phyloP scores from a whole-genome alignment of 2,113 vertebrate species.

The Junco hyemalis region DNA sequence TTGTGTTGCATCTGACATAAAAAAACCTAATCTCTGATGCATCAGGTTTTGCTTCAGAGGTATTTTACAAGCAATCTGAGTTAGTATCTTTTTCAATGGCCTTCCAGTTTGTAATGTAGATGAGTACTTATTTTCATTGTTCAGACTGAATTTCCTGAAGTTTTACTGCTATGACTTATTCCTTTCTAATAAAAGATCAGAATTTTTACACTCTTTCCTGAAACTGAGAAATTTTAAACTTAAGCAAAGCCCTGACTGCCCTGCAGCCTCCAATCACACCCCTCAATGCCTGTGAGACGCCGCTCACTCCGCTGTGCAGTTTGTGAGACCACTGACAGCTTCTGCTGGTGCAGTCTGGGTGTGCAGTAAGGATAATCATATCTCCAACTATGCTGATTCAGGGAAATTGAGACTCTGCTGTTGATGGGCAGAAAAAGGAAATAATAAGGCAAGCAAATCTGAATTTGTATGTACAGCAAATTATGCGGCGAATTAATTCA shows the following conservation, averaged over 20 bases:
- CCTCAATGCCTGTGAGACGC: background rate
- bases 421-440: background rate
- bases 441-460: background rate
- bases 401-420: background rate
- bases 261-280: background rate
- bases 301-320: rapidly evolving
- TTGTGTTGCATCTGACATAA: background rate
- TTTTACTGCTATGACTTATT: background rate
- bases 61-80: background rate
- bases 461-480: background rate
- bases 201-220: background rate
- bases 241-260: background rate
- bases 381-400: background rate
- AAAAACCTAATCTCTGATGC: background rate
- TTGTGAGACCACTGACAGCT: background rate
- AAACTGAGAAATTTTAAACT: background rate
- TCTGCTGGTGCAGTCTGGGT: background rate
- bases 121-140: background rate
- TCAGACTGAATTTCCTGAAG: background rate
- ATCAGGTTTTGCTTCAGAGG: background rate
- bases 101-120: background rate
- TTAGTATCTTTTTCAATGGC: background rate
- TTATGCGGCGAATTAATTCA: background rate
- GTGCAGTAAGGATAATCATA: rapidly evolving
- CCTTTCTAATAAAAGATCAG: background rate